Evolutionary conservation across 2,888 invertebrate species (phyloP).

Genomic region (Steinernema carpocapsae): DNA sequence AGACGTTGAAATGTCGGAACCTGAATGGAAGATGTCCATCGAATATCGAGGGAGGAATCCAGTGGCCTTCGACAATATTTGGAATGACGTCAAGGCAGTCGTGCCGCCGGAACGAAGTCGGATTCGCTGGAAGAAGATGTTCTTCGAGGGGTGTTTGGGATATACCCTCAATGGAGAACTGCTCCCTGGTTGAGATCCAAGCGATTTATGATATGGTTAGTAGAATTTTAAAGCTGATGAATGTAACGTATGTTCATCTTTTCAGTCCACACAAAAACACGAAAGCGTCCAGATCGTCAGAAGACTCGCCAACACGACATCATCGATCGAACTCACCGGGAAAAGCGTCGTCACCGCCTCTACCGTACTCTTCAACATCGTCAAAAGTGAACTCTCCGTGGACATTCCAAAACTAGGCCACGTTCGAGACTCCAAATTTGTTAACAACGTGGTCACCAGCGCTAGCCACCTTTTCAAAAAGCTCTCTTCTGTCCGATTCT

Average conservation of each 20-base stretch:
- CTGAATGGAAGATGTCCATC: constrained; percentile 59
- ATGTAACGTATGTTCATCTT: neutral
- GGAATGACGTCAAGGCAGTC: constrained; percentile 52
- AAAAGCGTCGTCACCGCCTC: constrained; percentile 14
- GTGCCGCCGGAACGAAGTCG: constrained; percentile 53
- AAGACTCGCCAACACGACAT: constrained; percentile 23
- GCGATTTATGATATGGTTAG: constrained; percentile 12
- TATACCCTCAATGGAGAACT: constrained; percentile 59
- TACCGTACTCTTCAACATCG: neutral
- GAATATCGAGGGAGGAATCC: constrained; percentile 60
- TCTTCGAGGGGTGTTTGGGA: constrained; percentile 53
- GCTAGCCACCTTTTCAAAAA: constrained; percentile 48
- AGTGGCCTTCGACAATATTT: constrained; percentile 62
- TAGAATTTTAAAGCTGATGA: neutral
- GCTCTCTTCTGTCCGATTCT: constrained; percentile 52
- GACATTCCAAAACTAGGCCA: neutral
- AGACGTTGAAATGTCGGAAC: constrained; percentile 55
- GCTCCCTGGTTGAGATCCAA: constrained; percentile 51
- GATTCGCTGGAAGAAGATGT: constrained; percentile 60
- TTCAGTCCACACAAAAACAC: neutral
- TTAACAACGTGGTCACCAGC: constrained; percentile 43
- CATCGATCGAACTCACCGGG: neutral
- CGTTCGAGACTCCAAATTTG: constrained; percentile 49
- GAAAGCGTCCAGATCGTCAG: constrained; percentile 1
- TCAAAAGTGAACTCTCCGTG: constrained; percentile 6